These are phyloP conservation scores for Erethizon dorsatum DNA, from an alignment of 2,797 vertebrate genomes.

Conservation along the genomic window DNA sequence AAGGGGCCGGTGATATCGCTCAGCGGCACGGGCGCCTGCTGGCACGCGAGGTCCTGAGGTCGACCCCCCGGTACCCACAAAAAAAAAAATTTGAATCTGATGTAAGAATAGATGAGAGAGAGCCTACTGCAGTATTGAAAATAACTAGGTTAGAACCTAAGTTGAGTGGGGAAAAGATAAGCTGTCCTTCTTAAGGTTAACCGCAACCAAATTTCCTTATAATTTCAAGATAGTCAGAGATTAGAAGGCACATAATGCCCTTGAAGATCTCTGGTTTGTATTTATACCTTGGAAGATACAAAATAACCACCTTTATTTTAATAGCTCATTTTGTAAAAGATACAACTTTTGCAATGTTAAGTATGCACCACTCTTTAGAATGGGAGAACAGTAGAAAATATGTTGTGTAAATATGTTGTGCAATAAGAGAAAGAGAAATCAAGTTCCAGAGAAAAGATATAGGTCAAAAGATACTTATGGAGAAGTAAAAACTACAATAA, in stretches of 20 bases:
- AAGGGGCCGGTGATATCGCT: too few relatives aligned
- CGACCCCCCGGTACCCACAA: too few relatives aligned
- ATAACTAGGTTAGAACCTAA: not conserved
- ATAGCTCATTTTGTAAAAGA: not conserved
- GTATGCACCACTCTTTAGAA: not conserved
- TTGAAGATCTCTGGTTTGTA: not conserved
- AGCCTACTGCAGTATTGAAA: not conserved
- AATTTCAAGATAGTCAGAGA: not conserved
- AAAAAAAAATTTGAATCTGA: not conserved
- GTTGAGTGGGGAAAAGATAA: not conserved
- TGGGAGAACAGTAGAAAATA: not conserved
- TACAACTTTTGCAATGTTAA: not conserved
- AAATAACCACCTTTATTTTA: not conserved
- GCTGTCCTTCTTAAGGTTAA: not conserved
- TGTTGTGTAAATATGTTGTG: not conserved
- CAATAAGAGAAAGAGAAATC: not conserved
- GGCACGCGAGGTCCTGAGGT: too few relatives aligned
- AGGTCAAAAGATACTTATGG: not conserved
- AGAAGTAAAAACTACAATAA: not conserved
- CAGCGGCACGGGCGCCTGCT: too few relatives aligned
- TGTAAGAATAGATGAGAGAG: not conserved
- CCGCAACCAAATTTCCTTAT: not conserved
- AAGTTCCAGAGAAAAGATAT: not conserved
- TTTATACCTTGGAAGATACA: not conserved
- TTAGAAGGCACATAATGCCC: not conserved